These are phyloP conservation scores for Pseudorhiza aurosa DNA, from an alignment of 30 jellyfish, hydroid and myxozoan species.

Conservation along the genomic window DNA sequence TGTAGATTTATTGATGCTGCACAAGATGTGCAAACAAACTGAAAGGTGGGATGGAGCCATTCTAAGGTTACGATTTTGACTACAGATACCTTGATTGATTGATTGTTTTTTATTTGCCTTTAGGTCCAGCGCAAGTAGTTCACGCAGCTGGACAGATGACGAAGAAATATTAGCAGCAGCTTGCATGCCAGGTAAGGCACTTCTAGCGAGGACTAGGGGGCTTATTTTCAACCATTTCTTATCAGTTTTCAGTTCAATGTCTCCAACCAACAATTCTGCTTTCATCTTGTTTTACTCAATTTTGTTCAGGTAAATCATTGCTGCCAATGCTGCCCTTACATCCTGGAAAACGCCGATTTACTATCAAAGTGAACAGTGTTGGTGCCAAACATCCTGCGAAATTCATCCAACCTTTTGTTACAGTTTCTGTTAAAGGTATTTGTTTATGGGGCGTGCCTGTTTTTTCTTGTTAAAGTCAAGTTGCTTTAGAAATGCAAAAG, in stretches of 20 bases:
- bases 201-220: too few species aligned
- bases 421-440: constrained; percentile 50
- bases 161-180: constrained; percentile 7
- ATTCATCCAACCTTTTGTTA: constrained; percentile 25
- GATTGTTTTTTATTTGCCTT: background rate
- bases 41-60: too few species aligned
- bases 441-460: too few species aligned
- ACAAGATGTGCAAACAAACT: too few species aligned
- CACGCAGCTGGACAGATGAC: constrained; percentile 13
- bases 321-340: constrained; percentile 31
- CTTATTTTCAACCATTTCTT: too few species aligned
- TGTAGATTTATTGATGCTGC: too few species aligned
- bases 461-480: too few species aligned
- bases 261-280: too few species aligned
- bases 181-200: background rate
- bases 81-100: too few species aligned
- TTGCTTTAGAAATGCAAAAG: too few species aligned
- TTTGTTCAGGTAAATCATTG: constrained; percentile 20
- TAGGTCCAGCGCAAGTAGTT: constrained; percentile 17
- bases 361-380: constrained; percentile 9
- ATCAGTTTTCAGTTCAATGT: too few species aligned
- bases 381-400: constrained; percentile 39
- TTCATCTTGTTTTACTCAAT: background rate
- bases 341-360: constrained; percentile 30
- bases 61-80: too few species aligned